Evolutionary conservation across 2,113 vertebrate genomes (phyloP).

Genomic region (Abramis brama): DNA sequence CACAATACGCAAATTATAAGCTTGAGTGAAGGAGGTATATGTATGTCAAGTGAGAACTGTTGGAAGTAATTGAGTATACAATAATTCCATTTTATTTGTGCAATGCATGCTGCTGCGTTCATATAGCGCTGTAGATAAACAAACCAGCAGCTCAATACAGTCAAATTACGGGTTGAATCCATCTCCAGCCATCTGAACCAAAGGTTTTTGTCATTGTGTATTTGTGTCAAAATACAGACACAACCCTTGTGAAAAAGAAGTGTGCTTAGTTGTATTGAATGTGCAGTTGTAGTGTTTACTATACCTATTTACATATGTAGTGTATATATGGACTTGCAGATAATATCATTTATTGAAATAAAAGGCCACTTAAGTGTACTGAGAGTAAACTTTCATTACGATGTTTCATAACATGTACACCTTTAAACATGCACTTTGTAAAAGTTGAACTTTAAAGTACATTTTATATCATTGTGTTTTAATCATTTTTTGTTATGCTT

Average conservation of each 20-base stretch:
- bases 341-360: no score
- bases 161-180: not conserved
- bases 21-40: not conserved
- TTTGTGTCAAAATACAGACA: not conserved
- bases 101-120: not conserved
- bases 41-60: not conserved
- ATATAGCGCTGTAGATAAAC: not conserved
- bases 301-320: no score
- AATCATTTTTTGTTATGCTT: no score
- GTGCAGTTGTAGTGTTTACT: not conserved
- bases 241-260: not conserved
- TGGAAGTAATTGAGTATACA: not conserved
- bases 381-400: no score
- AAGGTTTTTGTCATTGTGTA: not conserved
- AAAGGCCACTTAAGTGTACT: no score
- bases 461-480: no score
- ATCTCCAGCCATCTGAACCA: not conserved
- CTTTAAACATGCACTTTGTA: no score
- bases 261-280: not conserved
- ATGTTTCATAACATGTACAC: no score
- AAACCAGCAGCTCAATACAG: not conserved
- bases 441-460: no score
- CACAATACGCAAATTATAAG: slow-evolving; percentile 6
- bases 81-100: not conserved
- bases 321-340: no score